phyloP scores from a whole-genome alignment of 1,140 invertebrate species.

The Habropoda laboriosa region DNA sequence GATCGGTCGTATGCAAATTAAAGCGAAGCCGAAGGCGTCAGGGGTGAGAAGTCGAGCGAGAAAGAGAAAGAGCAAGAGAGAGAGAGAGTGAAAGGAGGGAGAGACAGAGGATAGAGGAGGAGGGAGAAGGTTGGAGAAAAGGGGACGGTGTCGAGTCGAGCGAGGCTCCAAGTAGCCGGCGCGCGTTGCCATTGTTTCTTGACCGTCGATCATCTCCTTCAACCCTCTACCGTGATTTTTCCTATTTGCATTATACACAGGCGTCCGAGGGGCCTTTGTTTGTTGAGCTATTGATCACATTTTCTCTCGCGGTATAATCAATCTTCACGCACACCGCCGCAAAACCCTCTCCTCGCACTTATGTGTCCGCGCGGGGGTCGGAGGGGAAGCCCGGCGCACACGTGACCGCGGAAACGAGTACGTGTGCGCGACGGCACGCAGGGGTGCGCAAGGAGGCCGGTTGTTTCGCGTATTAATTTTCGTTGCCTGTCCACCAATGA shows the following conservation, averaged over 20 bases:
- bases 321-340: constrained; percentile 78
- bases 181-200: constrained; percentile 67
- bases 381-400: too few species aligned
- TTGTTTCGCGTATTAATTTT: constrained; percentile 77
- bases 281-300: constrained; percentile 81
- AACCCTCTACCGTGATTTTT: constrained; percentile 73
- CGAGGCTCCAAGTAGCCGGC: constrained; percentile 57
- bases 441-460: constrained; percentile 75
- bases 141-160: constrained; percentile 58
- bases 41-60: constrained; percentile 59
- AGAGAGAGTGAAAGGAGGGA: constrained; percentile 27
- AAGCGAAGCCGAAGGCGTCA: constrained; percentile 48
- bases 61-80: constrained; percentile 16
- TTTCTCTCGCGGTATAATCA: constrained; percentile 81
- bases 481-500: constrained; percentile 71
- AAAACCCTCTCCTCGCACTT: constrained; percentile 69
- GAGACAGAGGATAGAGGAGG: constrained; percentile 12
- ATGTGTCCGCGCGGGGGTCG: constrained; percentile 53
- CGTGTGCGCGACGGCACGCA: constrained; percentile 63
- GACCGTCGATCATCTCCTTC: constrained; percentile 54
- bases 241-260: constrained; percentile 78
- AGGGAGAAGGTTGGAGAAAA: constrained; percentile 49
- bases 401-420: constrained; percentile 61
- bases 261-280: constrained; percentile 77
- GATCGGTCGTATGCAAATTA: constrained; percentile 68